These are phyloP conservation scores for Sceloporus undulatus DNA, from an alignment of 2,113 vertebrate genomes.

Conservation along the genomic window DNA sequence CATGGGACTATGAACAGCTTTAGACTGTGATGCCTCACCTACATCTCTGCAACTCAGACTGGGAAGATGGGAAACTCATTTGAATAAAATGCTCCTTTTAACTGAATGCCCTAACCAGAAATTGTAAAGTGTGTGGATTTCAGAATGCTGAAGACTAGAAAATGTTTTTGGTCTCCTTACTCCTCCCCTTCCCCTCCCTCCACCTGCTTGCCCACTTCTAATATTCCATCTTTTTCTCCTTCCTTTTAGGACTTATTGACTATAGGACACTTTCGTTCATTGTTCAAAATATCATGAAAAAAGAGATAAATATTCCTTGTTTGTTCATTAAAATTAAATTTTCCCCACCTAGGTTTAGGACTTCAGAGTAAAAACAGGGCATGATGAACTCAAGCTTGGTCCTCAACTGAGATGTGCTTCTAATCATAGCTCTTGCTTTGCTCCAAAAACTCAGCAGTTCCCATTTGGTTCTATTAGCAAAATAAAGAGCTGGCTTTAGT, in stretches of 20 bases:
- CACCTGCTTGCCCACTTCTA: not conserved
- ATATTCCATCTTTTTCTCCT: not conserved
- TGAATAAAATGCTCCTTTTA: constrained; percentile 61
- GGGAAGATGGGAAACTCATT: constrained; percentile 58
- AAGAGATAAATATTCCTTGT: not conserved
- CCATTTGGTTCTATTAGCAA: not conserved
- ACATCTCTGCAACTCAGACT: constrained; percentile 61
- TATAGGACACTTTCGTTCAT: constrained; percentile 48
- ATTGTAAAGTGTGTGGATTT: constrained; percentile 52
- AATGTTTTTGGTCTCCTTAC: constrained; percentile 46
- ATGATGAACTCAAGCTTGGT: not conserved
- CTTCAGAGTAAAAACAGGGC: not conserved
- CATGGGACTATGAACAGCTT: constrained; percentile 49
- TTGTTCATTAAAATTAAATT: not conserved
- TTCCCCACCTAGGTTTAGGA: not conserved
- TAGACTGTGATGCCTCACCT: constrained; percentile 61
- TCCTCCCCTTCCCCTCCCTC: constrained; percentile 14
- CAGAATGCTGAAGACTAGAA: constrained; percentile 27
- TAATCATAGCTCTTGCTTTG: not conserved
- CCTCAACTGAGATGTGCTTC: not conserved
- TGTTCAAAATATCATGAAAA: constrained; percentile 57
- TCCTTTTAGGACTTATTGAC: constrained; percentile 51
- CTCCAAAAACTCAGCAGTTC: not conserved
- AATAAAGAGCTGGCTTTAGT: not conserved
- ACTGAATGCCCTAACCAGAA: constrained; percentile 53